A percentile compares a stretch with the other conserved stretches of the same genome.
Evolutionary conservation across 2,888 invertebrate species (phyloP).

Genomic region (Eupithecia exiguata): DNA sequence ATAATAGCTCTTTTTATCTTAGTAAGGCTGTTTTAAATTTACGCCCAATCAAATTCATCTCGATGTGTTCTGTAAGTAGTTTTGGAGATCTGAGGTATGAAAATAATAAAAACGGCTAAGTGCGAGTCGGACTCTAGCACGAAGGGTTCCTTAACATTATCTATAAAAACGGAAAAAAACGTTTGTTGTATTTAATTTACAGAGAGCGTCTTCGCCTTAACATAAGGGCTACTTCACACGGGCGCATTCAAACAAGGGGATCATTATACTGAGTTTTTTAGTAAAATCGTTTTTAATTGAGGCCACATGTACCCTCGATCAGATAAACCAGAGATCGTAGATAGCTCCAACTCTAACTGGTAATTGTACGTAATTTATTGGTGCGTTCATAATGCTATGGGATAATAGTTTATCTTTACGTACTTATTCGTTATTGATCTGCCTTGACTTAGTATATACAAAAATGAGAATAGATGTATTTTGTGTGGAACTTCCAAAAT

Average conservation of each 20-base stretch:
- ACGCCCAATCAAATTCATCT: no score
- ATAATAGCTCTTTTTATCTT: no score
- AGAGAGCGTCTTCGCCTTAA: conserved; percentile 57
- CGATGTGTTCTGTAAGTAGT: no score
- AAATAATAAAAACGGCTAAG: no score
- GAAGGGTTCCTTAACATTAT: no score
- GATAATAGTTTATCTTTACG: conserved; percentile 22
- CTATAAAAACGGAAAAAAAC: no score
- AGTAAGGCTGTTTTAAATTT: no score
- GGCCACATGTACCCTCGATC: conserved; percentile 72
- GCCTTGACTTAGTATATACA: neutral
- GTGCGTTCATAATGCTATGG: conserved; percentile 48
- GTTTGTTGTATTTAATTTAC: no score
- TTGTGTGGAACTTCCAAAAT: neutral
- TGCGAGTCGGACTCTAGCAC: no score
- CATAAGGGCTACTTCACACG: conserved; percentile 62
- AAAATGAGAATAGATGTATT: neutral
- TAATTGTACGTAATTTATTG: conserved; percentile 59
- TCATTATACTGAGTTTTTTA: conserved; percentile 61
- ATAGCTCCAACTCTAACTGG: conserved; percentile 50
- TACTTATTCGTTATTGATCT: neutral
- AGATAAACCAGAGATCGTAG: conserved; percentile 67
- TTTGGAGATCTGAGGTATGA: no score
- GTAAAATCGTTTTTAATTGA: conserved; percentile 72
- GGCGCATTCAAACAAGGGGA: conserved; percentile 57